A percentile compares a stretch with the other conserved stretches of the same genome.
phyloP scores from a whole-genome alignment of 2,888 invertebrate species.

The Pyralis farinalis region DNA sequence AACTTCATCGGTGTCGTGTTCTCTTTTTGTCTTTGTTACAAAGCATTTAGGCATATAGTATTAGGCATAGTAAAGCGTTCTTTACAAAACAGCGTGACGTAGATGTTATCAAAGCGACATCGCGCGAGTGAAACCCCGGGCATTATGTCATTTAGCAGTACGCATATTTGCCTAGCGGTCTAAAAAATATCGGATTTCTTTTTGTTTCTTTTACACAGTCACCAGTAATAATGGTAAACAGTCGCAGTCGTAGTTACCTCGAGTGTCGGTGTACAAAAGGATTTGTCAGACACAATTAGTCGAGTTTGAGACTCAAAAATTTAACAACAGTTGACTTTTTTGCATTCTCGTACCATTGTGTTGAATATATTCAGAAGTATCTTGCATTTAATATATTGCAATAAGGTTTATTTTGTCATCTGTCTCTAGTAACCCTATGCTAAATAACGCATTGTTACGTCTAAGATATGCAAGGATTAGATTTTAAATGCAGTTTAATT shows the following conservation, averaged over 20 bases:
- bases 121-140: too few species aligned
- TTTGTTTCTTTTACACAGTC: too few species aligned
- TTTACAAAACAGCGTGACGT: too few species aligned
- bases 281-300: conserved; percentile 52
- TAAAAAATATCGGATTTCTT: too few species aligned
- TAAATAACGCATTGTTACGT: conserved; percentile 18
- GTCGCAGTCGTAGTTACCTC: conserved; percentile 31
- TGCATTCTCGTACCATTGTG: conserved; percentile 20
- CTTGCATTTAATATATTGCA: conserved; percentile 3
- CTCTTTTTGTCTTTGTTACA: too few species aligned
- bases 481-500: conserved; percentile 66
- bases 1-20: too few species aligned
- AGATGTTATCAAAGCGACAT: too few species aligned
- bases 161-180: too few species aligned
- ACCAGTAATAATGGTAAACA: too few species aligned
- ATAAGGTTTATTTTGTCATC: conserved; percentile 10
- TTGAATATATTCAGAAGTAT: conserved; percentile 13
- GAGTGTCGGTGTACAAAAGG: conserved; percentile 40
- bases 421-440: conserved; percentile 10
- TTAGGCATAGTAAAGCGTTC: too few species aligned
- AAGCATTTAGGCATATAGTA: too few species aligned
- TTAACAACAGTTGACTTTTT: conserved; percentile 33
- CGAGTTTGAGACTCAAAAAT: conserved; percentile 35
- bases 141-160: too few species aligned
- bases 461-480: conserved; percentile 44